A percentile compares a stretch with the other conserved stretches of the same genome.
phyloP scores from a whole-genome alignment of 2,888 invertebrate genomes.

The Sympetrum striolatum region DNA sequence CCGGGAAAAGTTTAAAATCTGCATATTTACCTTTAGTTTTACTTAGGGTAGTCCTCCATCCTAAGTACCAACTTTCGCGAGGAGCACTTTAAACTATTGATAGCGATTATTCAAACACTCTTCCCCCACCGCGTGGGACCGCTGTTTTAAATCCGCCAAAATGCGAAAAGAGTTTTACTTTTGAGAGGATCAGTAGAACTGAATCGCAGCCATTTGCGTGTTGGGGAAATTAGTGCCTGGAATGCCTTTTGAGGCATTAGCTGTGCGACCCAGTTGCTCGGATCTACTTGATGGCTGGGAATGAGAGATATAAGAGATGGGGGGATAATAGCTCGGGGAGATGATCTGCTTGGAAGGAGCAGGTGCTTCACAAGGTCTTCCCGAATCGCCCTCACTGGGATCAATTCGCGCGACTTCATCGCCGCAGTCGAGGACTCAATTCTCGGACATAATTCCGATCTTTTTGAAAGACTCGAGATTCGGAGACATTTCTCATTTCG shows the following conservation, averaged over 20 bases:
- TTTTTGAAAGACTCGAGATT: too few relatives aligned
- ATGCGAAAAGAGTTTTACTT: neutral
- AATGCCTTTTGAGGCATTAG: constrained; percentile 18
- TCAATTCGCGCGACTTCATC: too few relatives aligned
- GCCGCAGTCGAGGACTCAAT: too few relatives aligned
- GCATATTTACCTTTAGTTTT: neutral
- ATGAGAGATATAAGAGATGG: neutral
- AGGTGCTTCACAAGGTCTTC: neutral
- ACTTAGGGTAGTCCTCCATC: neutral
- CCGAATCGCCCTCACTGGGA: too few relatives aligned
- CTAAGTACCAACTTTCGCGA: neutral
- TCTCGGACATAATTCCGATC: too few relatives aligned
- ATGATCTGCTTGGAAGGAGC: neutral
- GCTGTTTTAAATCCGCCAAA: neutral
- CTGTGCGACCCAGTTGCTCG: neutral
- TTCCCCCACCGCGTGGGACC: neutral
- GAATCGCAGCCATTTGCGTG: constrained; percentile 15
- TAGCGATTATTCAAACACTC: constrained; percentile 4
- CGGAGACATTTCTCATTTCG: too few relatives aligned
- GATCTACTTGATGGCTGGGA: neutral
- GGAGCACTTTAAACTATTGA: neutral
- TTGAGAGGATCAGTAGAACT: neutral
- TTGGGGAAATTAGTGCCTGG: constrained; percentile 6
- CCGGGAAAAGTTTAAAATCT: neutral
- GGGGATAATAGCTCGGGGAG: neutral